phyloP scores from a whole-genome alignment of 2,113 vertebrate genomes.

The Syngnathoides biaculeatus region DNA sequence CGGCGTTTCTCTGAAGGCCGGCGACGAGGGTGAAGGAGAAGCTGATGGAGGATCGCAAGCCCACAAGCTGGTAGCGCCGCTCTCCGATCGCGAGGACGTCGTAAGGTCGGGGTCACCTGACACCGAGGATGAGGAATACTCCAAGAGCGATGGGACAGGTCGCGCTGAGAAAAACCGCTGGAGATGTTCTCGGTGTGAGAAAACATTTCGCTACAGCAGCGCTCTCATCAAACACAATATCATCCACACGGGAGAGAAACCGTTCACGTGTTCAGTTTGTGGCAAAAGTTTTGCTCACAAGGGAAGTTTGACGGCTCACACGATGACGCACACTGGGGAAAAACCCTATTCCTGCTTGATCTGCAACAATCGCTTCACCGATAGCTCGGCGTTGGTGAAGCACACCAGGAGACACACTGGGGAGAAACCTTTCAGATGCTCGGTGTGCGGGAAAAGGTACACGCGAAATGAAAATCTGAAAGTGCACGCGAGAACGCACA shows the following conservation, averaged over 20 bases:
- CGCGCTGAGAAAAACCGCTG: neutral
- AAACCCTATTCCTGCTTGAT: neutral
- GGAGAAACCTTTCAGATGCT: neutral
- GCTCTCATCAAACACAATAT: neutral
- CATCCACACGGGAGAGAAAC: neutral
- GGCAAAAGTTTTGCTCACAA: neutral
- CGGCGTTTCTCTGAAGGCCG: neutral
- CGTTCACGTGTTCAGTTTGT: neutral
- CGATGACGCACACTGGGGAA: neutral
- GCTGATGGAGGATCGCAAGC: neutral
- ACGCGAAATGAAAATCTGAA: neutral
- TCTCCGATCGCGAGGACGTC: neutral
- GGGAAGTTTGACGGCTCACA: neutral
- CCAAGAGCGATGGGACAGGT: neutral
- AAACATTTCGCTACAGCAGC: neutral
- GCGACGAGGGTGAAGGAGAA: neutral
- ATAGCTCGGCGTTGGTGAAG: neutral
- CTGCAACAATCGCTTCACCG: neutral
- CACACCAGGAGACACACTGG: neutral
- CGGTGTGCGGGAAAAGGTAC: neutral
- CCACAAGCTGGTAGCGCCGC: neutral
- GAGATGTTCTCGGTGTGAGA: neutral
- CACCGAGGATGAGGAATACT: neutral
- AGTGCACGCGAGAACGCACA: neutral
- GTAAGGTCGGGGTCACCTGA: neutral